Conservation (phyloP, 1,140 invertebrate genomes). For the Mylabris phalerata region DNA sequence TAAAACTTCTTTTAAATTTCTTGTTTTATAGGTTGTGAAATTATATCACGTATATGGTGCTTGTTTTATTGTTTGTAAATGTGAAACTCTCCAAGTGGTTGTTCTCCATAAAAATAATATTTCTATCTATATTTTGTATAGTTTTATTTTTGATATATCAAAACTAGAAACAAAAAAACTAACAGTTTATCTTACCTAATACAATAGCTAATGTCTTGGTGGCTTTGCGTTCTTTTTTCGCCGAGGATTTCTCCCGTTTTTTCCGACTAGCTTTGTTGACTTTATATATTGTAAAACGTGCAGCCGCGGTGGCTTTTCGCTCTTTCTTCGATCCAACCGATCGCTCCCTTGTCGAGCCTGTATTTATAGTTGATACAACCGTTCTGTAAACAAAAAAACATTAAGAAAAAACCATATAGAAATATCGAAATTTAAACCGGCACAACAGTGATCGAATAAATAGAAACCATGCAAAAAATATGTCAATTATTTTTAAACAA, state of each 20-base stretch:
- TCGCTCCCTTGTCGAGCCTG: constrained; percentile 31
- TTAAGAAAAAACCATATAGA: too few species aligned
- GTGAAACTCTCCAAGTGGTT: too few species aligned
- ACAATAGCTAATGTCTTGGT: constrained; percentile 99
- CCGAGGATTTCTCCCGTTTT: constrained; percentile 90
- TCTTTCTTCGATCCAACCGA: constrained; percentile 59
- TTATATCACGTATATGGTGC: too few species aligned
- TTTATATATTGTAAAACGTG: constrained; percentile 87
- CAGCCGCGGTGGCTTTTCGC: constrained; percentile 56
- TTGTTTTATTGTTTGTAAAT: too few species aligned
- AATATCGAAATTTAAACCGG: too few species aligned
- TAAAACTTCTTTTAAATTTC: too few species aligned
- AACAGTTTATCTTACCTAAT: constrained; percentile 66
- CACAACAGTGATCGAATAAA: too few species aligned
- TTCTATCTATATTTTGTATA: not conserved
- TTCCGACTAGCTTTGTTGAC: constrained; percentile 90
- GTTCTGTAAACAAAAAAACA: constrained; percentile 39
- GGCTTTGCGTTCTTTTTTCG: constrained; percentile 95
- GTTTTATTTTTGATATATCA: not conserved
- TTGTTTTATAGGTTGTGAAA: too few species aligned
- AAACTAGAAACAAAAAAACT: not conserved
- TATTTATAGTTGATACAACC: constrained; percentile 44
- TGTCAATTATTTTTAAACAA: constrained; percentile 2
- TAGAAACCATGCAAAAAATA: not conserved
- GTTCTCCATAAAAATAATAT: too few species aligned